Evolutionary conservation across 2,888 invertebrate genomes (phyloP).

Genomic region (Nudaria mundana): DNA sequence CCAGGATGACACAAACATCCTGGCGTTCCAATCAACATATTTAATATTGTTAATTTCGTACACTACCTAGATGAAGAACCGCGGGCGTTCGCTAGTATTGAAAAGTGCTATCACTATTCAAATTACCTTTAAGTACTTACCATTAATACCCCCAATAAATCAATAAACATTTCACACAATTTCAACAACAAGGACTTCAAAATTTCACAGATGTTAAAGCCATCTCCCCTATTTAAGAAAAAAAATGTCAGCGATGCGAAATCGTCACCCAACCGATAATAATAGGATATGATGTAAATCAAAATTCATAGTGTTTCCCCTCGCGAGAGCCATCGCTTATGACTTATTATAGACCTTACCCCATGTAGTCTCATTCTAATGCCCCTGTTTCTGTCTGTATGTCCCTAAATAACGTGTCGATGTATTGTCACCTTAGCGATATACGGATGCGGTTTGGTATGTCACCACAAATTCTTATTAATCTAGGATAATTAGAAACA

Average conservation of each 20-base stretch:
- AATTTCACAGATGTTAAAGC: constrained; percentile 62
- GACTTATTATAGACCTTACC: constrained; percentile 59
- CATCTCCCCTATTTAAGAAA: constrained; percentile 31
- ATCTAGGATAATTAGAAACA: background rate
- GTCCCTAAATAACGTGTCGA: constrained; percentile 69
- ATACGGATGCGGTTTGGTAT: constrained; percentile 58
- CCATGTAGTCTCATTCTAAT: constrained; percentile 53
- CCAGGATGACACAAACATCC: no score
- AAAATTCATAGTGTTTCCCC: constrained; percentile 60
- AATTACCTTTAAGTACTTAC: no score
- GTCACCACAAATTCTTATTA: background rate
- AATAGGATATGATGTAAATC: constrained; percentile 65
- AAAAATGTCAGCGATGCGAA: constrained; percentile 40
- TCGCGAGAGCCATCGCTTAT: constrained; percentile 67
- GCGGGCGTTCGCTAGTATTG: no score
- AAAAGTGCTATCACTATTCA: no score
- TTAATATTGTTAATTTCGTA: no score
- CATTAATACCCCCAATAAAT: background rate
- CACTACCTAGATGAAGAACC: no score
- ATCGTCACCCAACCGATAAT: constrained; percentile 55
- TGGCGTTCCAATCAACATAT: no score
- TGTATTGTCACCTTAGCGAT: constrained; percentile 73
- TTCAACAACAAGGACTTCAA: constrained; percentile 27
- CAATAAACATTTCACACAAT: constrained; percentile 4
- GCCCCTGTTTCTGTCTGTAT: constrained; percentile 63